Percentiles rank a stretch among this genome's conserved stretches.
Conservation (phyloP, 2,797 vertebrate species). For the Pogonophryne albipinna region DNA sequence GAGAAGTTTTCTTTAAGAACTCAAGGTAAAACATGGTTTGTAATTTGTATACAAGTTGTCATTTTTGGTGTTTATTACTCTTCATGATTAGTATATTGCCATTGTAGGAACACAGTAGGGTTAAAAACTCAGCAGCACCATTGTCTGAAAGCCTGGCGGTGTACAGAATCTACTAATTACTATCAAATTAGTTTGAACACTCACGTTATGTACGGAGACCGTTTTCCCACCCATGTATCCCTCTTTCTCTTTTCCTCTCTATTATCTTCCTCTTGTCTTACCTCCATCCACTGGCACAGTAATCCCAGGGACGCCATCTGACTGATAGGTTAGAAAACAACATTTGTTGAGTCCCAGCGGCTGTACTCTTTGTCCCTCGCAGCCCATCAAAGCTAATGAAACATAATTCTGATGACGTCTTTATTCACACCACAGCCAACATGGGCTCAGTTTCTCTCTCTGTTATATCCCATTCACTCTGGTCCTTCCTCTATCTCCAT, state of each 20-base stretch:
- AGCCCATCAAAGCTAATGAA: constrained; percentile 62
- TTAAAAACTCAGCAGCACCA: constrained; percentile 26
- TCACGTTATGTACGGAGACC: not conserved
- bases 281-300: constrained; percentile 4
- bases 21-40: no score
- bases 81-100: not conserved
- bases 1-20: no score
- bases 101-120: not conserved
- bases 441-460: constrained; percentile 22
- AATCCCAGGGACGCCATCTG: constrained; percentile 7
- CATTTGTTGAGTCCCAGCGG: constrained; percentile 35
- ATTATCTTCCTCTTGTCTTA: not conserved
- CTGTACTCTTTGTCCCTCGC: constrained; percentile 22
- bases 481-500: not conserved
- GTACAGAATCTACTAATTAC: not conserved
- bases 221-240: constrained; percentile 10
- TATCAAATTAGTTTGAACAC: not conserved
- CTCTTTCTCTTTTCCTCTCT: not conserved
- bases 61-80: no score
- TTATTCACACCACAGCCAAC: constrained; percentile 48
- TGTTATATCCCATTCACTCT: not conserved
- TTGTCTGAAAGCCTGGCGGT: constrained; percentile 10
- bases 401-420: constrained; percentile 61
- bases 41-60: no score
- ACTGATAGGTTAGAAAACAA: constrained; percentile 48